Base-by-base conservation (phyloP, 2,888 invertebrate species). In the Meiosimyza platycephala region DNA sequence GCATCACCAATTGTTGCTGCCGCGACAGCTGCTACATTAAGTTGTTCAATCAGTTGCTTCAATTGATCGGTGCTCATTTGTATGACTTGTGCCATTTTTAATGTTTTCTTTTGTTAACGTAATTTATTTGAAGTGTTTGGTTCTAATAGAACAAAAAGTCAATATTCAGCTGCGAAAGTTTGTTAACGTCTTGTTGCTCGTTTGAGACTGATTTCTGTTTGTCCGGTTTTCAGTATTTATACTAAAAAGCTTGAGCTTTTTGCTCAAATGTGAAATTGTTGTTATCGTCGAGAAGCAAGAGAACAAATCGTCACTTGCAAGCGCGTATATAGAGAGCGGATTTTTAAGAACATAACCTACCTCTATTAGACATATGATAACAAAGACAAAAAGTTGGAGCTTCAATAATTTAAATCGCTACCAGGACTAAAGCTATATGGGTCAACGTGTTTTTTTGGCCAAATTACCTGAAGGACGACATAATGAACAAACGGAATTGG, bases 11-110 rank as follows among this genome's bases (percentile, higher is more conserved):
- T 74, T 48, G 72, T 57, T 7, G 68, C 76, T 13, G 28, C 78
- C 7, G 69, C 75, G 51, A 77, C 77, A 33, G 79, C 79, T 16
- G 81, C 78, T 13, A 81, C 79, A 0, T 83, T 80, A 13, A 85
- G 81, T 0, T 84, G 80, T 71, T 82, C 83, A 76, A 85, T 84
- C 50, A 85, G 80, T 74, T 79, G 77, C 7, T 77, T 82, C 40
- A 85, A 79, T 77, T 86, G 86, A 66, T 85, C 85, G 55, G 78
- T 78, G 47, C 84, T 84, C 85, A 85, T 84, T 72, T 80, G 81
- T 9, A 82, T 73, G 1, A 76, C 72, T 74, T 77, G 76, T 2
- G 82, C 77, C 82, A 83, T 82, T 50, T 68, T 65, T 48, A 55
- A 6, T 72, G 48, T 57, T 64, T 64, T 7, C 57, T 70, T 51